Conservation (phyloP, 1,140 invertebrate species). For the Battus philenor region DNA sequence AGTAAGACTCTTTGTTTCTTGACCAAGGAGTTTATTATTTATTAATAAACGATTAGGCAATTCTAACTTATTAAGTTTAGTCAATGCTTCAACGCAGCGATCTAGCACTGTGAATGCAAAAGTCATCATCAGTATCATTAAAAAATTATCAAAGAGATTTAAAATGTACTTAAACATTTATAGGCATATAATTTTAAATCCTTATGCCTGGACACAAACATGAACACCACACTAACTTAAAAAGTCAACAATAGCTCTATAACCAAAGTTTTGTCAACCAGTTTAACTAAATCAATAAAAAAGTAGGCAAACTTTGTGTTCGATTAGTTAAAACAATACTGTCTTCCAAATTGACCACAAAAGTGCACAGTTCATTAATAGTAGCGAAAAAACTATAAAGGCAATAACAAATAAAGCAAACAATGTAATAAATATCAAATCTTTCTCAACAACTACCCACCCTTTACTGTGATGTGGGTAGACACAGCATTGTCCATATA, state of each 20-base stretch:
- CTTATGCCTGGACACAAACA: no score
- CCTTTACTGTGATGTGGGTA: slow-evolving; percentile 34
- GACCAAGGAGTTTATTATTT: slow-evolving; percentile 29
- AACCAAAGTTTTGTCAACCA: no score
- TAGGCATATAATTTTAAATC: no score
- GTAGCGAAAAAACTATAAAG: no score
- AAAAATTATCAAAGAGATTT: neutral
- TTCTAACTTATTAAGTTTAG: slow-evolving; percentile 36
- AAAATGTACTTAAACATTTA: no score
- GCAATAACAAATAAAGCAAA: no score
- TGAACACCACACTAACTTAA: neutral
- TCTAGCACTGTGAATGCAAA: slow-evolving; percentile 60
- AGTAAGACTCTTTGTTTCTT: slow-evolving; percentile 35
- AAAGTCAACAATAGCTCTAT: slow-evolving; percentile 1
- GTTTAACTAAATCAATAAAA: no score
- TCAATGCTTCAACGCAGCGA: slow-evolving; percentile 50
- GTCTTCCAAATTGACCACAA: no score
- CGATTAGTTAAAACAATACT: no score
- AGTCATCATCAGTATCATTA: slow-evolving; percentile 17
- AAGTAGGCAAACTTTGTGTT: no score
- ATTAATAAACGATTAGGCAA: slow-evolving; percentile 53
- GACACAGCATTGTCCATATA: slow-evolving; percentile 23
- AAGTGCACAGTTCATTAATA: no score
- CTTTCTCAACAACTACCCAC: slow-evolving; percentile 32
- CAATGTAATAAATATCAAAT: no score